Conservation (phyloP, 2,888 invertebrate species). For the Hyppa rectilinea region DNA sequence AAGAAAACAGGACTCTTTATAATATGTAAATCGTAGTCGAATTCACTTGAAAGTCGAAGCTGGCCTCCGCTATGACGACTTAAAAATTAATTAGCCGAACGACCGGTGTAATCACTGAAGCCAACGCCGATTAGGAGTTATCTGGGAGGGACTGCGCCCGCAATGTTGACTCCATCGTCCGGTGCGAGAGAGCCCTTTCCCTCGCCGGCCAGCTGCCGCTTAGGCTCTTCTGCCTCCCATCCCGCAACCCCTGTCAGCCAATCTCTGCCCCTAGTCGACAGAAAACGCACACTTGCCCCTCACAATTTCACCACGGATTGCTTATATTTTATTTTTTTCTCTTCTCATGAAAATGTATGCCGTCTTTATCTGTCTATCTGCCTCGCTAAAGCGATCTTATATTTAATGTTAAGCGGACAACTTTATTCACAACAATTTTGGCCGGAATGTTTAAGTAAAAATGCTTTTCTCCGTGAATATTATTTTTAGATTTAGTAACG, state of each 20-base stretch:
- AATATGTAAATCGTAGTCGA: slow-evolving; percentile 84
- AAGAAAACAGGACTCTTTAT: slow-evolving; percentile 77
- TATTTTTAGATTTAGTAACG: slow-evolving; percentile 78
- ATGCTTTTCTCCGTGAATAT: slow-evolving; percentile 71
- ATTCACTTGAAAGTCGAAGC: slow-evolving; percentile 85
- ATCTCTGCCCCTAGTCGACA: slow-evolving; percentile 79
- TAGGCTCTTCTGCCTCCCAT: slow-evolving; percentile 72
- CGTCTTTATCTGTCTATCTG: slow-evolving; percentile 85
- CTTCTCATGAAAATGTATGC: slow-evolving; percentile 85
- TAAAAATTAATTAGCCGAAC: slow-evolving; percentile 91
- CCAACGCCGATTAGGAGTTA: slow-evolving; percentile 84
- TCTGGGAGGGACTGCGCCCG: slow-evolving; percentile 74
- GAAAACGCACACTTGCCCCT: slow-evolving; percentile 81
- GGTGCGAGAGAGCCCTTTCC: slow-evolving; percentile 77
- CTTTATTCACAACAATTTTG: slow-evolving; percentile 81
- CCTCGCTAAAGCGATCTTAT: slow-evolving; percentile 84
- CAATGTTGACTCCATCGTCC: slow-evolving; percentile 77
- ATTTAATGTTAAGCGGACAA: slow-evolving; percentile 85
- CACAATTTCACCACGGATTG: slow-evolving; percentile 79
- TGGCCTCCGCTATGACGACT: slow-evolving; percentile 84
- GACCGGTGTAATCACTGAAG: slow-evolving; percentile 88
- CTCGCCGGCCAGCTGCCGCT: slow-evolving; percentile 67
- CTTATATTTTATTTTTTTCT: slow-evolving; percentile 82
- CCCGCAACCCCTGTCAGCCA: slow-evolving; percentile 73
- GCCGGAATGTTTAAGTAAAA: slow-evolving; percentile 75